Conservation (phyloP, 1,140 invertebrate species). For the Drosophila pectinifera region DNA sequence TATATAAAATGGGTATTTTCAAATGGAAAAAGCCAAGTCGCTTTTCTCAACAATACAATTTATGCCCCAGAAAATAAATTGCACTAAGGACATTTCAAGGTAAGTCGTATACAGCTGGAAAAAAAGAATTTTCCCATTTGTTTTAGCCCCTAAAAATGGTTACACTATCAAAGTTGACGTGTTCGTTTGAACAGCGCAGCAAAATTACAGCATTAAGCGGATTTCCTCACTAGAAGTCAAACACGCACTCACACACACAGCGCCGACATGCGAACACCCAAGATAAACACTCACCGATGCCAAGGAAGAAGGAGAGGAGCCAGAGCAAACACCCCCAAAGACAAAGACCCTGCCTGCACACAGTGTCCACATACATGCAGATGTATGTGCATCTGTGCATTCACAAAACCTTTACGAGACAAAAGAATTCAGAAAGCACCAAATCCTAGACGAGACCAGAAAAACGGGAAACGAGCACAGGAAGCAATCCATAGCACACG, state of each 20-base stretch:
- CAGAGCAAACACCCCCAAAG: constrained; percentile 45
- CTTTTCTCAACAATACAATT: not conserved
- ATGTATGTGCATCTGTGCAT: constrained; percentile 30
- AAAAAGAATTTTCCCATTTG: constrained; percentile 9
- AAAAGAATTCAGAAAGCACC: constrained; percentile 75
- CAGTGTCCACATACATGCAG: not conserved
- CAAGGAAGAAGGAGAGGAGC: constrained; percentile 11
- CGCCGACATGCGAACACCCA: constrained; percentile 14
- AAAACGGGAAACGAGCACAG: constrained; percentile 63
- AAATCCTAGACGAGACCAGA: constrained; percentile 74
- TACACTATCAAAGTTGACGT: constrained; percentile 57
- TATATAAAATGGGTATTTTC: not conserved
- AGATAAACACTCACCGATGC: constrained; percentile 38
- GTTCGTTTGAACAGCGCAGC: constrained; percentile 52
- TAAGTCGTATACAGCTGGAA: not conserved
- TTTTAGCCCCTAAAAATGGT: constrained; percentile 22
- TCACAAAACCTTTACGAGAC: constrained; percentile 68
- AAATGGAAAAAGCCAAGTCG: not conserved
- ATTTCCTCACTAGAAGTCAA: constrained; percentile 77
- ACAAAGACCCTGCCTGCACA: constrained; percentile 35
- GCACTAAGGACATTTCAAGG: not conserved
- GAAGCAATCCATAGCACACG: constrained; percentile 53
- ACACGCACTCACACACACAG: constrained; percentile 41
- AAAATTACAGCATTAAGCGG: constrained; percentile 82
- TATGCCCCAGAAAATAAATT: no score